These are phyloP conservation scores for Heliornis fulica DNA, from an alignment of 2,113 vertebrate genomes.

Conservation along the genomic window DNA sequence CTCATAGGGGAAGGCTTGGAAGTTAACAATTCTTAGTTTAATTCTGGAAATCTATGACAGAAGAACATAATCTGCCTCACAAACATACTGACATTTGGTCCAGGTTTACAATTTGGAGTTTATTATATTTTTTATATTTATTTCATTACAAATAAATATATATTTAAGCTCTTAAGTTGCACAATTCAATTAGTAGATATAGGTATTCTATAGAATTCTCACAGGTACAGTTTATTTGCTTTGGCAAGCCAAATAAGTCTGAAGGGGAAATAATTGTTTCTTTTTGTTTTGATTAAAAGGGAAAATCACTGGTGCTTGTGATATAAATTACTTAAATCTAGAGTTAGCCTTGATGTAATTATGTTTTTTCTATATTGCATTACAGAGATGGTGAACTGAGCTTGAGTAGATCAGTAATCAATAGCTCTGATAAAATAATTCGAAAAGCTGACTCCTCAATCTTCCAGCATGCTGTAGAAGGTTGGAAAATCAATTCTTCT, in stretches of 20 bases:
- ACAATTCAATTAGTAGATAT: not conserved
- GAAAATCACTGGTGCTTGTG: not conserved
- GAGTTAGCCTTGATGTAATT: not conserved
- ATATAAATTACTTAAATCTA: not conserved
- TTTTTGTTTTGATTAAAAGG: not conserved
- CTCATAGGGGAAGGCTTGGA: not conserved
- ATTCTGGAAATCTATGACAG: not conserved
- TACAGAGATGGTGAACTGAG: slow-evolving; percentile 81
- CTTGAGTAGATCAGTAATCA: slow-evolving; percentile 82
- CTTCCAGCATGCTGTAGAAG: slow-evolving; percentile 73
- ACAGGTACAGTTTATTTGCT: not conserved
- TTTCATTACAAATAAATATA: not conserved
- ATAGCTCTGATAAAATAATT: slow-evolving; percentile 79
- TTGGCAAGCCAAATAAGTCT: not conserved
- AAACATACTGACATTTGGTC: not conserved
- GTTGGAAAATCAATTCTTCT: slow-evolving; percentile 87
- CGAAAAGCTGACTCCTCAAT: slow-evolving; percentile 74
- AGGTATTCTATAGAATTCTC: not conserved
- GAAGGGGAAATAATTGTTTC: not conserved
- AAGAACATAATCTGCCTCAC: not conserved
- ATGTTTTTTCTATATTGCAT: slow-evolving; percentile 50
- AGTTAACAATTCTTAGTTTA: not conserved
- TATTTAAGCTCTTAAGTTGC: not conserved
- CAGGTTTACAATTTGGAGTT: not conserved
- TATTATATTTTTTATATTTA: not conserved